phyloP scores from a whole-genome alignment of 2,113 vertebrate species.

The Menura novaehollandiae region DNA sequence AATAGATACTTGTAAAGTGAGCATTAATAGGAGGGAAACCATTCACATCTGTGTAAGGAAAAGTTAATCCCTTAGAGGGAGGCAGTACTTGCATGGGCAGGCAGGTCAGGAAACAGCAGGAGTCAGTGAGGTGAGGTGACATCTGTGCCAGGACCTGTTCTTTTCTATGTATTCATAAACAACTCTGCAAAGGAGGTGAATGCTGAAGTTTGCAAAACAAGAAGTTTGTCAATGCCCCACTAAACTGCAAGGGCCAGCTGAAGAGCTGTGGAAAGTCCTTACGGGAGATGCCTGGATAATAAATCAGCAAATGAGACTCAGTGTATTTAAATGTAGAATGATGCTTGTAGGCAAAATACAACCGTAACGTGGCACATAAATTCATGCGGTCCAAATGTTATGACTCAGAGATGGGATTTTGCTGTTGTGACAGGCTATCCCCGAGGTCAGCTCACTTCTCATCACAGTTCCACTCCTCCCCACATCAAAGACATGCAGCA shows the following conservation, averaged over 20 bases:
- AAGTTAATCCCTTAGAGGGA: not conserved
- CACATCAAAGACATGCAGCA: not conserved
- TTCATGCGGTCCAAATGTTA: fast-evolving
- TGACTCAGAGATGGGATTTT: not conserved
- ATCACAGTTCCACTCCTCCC: fast-evolving
- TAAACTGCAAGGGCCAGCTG: not conserved
- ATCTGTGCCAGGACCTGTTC: not conserved
- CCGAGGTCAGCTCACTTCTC: not conserved
- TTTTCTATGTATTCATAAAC: not conserved
- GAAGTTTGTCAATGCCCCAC: fast-evolving
- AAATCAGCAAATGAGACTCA: not conserved
- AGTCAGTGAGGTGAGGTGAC: not conserved
- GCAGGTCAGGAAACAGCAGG: not conserved
- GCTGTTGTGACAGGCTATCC: not conserved
- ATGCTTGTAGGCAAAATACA: not conserved
- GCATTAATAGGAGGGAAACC: not conserved
- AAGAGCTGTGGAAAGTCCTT: not conserved
- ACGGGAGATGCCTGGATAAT: not conserved
- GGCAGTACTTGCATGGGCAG: not conserved
- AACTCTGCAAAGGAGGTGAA: not conserved
- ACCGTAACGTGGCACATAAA: not conserved
- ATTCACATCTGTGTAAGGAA: not conserved
- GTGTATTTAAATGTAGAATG: not conserved
- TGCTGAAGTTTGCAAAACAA: not conserved
- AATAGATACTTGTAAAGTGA: not conserved